Evolutionary conservation across 2,888 invertebrate genomes (phyloP).

Genomic region (Ctenicera cuprea): DNA sequence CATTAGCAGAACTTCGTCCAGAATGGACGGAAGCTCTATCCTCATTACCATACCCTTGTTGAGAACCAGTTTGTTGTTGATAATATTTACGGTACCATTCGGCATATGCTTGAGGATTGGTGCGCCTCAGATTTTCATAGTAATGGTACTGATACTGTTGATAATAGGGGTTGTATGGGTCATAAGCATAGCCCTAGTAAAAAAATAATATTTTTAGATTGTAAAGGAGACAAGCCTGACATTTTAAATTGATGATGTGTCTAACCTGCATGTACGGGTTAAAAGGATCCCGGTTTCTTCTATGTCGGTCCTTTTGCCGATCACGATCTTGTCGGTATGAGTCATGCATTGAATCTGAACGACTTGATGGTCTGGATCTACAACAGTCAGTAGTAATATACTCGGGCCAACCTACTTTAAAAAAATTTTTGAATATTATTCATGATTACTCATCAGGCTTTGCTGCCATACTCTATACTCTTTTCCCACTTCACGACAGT

Average conservation of each 20-base stretch:
- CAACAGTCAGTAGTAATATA: too few species aligned
- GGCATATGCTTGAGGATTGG: slow-evolving; percentile 87
- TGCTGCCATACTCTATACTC: too few species aligned
- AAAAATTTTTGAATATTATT: too few species aligned
- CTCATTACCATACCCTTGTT: slow-evolving; percentile 72
- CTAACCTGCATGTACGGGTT: slow-evolving; percentile 67
- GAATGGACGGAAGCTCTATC: slow-evolving; percentile 89
- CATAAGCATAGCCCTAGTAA: slow-evolving; percentile 72
- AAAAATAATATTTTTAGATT: slow-evolving; percentile 19
- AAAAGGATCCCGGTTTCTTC: slow-evolving; percentile 66
- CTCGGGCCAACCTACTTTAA: too few species aligned
- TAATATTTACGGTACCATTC: slow-evolving; percentile 86
- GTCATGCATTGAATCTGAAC: slow-evolving; percentile 71
- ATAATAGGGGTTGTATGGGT: slow-evolving; percentile 78
- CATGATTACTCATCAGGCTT: too few species aligned
- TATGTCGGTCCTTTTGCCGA: slow-evolving; percentile 68
- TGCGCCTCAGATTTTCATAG: slow-evolving; percentile 85
- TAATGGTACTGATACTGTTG: slow-evolving; percentile 80
- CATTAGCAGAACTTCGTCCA: slow-evolving; percentile 87
- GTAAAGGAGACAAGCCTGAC: neutral
- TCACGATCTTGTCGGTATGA: slow-evolving; percentile 65
- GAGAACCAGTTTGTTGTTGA: slow-evolving; percentile 65
- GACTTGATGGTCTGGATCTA: slow-evolving; percentile 69
- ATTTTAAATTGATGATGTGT: neutral
- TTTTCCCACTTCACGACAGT: too few species aligned